These are phyloP conservation scores for Heteromyza rotundicornis DNA, from an alignment of 2,888 invertebrate genomes.

Conservation along the genomic window DNA sequence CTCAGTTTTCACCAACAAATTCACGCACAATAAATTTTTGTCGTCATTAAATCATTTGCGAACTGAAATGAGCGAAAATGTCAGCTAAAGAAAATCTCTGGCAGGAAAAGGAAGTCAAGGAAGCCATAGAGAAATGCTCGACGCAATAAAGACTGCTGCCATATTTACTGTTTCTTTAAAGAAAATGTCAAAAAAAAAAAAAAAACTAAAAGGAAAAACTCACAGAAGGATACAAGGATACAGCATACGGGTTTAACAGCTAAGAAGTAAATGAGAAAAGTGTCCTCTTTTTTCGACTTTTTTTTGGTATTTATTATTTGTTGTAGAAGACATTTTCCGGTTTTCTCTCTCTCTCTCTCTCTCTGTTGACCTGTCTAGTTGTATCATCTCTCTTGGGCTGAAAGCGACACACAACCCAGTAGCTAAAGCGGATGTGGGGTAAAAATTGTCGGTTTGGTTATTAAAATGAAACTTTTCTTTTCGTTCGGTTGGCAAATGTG, in stretches of 20 bases:
- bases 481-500: neutral
- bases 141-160: neutral
- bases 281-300: neutral
- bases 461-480: conserved; percentile 8
- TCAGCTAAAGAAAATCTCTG: conserved; percentile 11
- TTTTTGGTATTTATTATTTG: neutral
- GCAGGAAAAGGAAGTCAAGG: conserved; percentile 1
- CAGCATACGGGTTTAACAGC: neutral
- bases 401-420: neutral
- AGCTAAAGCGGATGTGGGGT: conserved; percentile 1
- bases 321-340: neutral
- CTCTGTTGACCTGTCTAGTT: too few relatives aligned
- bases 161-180: neutral
- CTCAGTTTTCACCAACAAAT: conserved; percentile 36
- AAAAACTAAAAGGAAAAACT: neutral
- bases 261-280: neutral
- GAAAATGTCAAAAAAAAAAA: neutral
- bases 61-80: conserved; percentile 12
- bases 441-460: conserved; percentile 1
- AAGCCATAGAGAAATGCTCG: neutral
- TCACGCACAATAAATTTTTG: conserved; percentile 60
- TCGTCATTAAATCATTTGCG: conserved; percentile 55
- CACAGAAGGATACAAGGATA: neutral
- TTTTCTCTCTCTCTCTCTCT: neutral
- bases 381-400: too few relatives aligned